A percentile compares a stretch with the other conserved stretches of the same genome.
These are phyloP conservation scores for Listronotus bonariensis DNA, from an alignment of 1,140 invertebrate genomes.

Conservation along the genomic window DNA sequence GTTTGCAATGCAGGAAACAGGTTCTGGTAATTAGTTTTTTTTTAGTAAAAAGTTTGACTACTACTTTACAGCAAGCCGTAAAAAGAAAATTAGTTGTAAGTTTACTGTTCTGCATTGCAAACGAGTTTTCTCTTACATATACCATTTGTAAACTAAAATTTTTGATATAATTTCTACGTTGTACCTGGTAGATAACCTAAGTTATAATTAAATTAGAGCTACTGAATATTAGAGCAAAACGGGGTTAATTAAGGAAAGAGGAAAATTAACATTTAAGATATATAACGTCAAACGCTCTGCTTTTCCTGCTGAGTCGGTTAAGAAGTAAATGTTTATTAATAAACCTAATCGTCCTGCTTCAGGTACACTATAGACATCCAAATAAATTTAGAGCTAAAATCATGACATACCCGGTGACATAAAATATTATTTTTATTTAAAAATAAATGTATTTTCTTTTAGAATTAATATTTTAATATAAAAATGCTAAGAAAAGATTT, in stretches of 20 bases:
- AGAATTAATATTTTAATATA: too few species aligned
- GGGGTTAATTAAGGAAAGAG: slow-evolving; percentile 1
- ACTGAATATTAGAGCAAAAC: slow-evolving; percentile 16
- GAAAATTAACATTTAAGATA: slow-evolving; percentile 17
- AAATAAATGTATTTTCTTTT: too few species aligned
- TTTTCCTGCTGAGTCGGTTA: slow-evolving; percentile 7
- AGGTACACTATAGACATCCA: not conserved
- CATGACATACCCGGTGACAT: too few species aligned
- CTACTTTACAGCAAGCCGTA: not conserved
- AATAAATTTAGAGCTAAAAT: too few species aligned
- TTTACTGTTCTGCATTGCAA: too few species aligned
- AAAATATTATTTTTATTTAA: too few species aligned
- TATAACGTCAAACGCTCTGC: slow-evolving; percentile 10
- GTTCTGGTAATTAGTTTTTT: too few species aligned
- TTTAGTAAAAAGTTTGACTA: not conserved
- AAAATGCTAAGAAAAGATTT: too few species aligned
- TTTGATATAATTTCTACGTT: too few species aligned
- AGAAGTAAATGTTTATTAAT: slow-evolving; percentile 13
- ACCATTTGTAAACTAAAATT: too few species aligned
- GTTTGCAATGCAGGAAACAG: too few species aligned
- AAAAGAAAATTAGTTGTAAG: not conserved
- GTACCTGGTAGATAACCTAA: not conserved
- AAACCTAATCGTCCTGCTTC: not conserved
- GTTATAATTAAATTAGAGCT: slow-evolving; percentile 10
- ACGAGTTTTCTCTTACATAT: not conserved